These are phyloP conservation scores for Drosophila fuyamai DNA, from an alignment of 1,140 invertebrate genomes.

Conservation along the genomic window DNA sequence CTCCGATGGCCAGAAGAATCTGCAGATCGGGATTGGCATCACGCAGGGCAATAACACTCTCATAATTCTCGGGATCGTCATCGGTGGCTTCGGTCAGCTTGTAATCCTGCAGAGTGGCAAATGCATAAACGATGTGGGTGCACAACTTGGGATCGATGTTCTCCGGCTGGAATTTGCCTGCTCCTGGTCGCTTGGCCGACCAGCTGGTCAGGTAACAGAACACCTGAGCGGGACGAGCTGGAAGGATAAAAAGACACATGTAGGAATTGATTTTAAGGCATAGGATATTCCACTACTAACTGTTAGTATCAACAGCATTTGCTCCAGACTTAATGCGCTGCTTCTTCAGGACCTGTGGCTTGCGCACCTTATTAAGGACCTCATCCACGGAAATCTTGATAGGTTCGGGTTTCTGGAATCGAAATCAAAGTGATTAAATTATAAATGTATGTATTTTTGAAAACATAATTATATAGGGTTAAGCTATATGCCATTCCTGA, in stretches of 20 bases:
- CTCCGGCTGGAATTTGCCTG: conserved; percentile 94
- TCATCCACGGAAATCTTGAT: conserved; percentile 92
- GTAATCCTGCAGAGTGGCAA: conserved; percentile 94
- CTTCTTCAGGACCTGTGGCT: conserved; percentile 86
- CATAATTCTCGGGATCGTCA: conserved; percentile 93
- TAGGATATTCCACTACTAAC: conserved; percentile 80
- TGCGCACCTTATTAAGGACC: conserved; percentile 88
- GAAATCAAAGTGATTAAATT: not conserved
- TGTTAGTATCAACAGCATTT: conserved; percentile 85
- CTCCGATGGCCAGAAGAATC: conserved; percentile 95
- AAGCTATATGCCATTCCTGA: too few species aligned
- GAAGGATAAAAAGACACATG: not conserved
- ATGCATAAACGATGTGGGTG: conserved; percentile 97
- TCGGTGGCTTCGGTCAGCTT: conserved; percentile 91
- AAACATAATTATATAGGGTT: too few species aligned
- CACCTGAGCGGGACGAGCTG: conserved; percentile 92
- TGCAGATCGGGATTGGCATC: conserved; percentile 96
- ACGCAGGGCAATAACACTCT: conserved; percentile 92
- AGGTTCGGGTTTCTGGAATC: conserved; percentile 89
- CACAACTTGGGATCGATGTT: conserved; percentile 95
- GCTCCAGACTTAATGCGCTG: conserved; percentile 85
- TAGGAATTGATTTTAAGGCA: too few species aligned
- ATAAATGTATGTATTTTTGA: too few species aligned
- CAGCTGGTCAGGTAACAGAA: conserved; percentile 98
- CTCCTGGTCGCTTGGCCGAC: conserved; percentile 94